Conservation (phyloP, 53 echinoderm and acorn worm species). For the Echinometra lucunter region DNA sequence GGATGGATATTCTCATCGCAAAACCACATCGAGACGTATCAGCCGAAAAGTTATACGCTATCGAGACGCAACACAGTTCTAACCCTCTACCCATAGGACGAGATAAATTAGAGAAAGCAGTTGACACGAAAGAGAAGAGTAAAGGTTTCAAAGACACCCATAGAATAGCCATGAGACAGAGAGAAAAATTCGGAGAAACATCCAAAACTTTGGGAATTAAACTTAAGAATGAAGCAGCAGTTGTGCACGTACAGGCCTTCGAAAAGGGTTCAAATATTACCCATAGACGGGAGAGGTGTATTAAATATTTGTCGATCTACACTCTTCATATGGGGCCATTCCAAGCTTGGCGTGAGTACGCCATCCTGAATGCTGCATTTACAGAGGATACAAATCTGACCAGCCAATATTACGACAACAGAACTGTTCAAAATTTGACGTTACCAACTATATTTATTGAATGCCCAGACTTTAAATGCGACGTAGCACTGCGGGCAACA, state of each 20-base stretch:
- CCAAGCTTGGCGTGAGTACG: slow-evolving; percentile 81
- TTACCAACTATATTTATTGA: slow-evolving; percentile 67
- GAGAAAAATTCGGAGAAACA: too few species aligned
- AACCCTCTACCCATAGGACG: too few species aligned
- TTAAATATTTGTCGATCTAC: slow-evolving; percentile 72
- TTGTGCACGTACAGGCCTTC: neutral
- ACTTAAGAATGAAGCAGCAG: neutral
- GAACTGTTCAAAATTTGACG: slow-evolving; percentile 52
- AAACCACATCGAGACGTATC: too few species aligned
- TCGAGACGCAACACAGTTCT: too few species aligned
- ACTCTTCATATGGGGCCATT: slow-evolving; percentile 71
- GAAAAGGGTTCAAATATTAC: neutral
- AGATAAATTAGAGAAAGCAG: too few species aligned
- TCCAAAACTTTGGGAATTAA: too few species aligned
- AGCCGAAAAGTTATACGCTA: too few species aligned
- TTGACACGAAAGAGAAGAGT: too few species aligned
- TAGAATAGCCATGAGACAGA: too few species aligned
- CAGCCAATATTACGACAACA: neutral
- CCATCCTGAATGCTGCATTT: slow-evolving; percentile 68
- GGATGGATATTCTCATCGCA: too few species aligned
- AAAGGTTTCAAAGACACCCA: too few species aligned
- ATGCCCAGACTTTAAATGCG: slow-evolving; percentile 77
- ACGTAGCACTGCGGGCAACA: slow-evolving; percentile 67
- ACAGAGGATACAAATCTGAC: slow-evolving; percentile 24
- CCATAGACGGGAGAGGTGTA: neutral